These are phyloP conservation scores for Scotopteryx bipunctaria DNA, from an alignment of 2,888 invertebrate species.

Conservation along the genomic window DNA sequence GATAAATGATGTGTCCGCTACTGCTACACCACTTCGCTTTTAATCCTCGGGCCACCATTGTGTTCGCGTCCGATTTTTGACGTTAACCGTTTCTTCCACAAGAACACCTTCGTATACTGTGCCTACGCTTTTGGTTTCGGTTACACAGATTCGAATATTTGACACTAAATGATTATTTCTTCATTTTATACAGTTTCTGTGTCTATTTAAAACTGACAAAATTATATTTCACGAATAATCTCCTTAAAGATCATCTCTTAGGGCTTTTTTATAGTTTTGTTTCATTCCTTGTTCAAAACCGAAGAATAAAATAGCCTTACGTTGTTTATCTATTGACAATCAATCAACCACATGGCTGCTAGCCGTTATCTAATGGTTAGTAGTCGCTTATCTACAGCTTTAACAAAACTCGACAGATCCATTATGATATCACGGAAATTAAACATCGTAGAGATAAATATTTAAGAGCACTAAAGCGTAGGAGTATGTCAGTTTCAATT, in stretches of 20 bases:
- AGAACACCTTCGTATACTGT: constrained; percentile 42
- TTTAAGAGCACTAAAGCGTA: constrained; percentile 13
- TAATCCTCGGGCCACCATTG: constrained; percentile 76
- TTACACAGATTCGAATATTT: constrained; percentile 45
- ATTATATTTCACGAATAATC: not conserved
- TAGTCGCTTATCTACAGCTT: constrained; percentile 42
- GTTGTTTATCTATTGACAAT: constrained; percentile 64
- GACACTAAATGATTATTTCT: not conserved
- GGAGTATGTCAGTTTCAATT: constrained; percentile 10
- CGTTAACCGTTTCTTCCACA: constrained; percentile 63
- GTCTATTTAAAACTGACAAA: not conserved
- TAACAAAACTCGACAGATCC: constrained; percentile 28
- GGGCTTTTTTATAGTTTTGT: not conserved
- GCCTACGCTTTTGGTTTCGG: constrained; percentile 64
- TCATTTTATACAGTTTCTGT: not conserved
- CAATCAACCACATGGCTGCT: constrained; percentile 55
- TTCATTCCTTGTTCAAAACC: not conserved
- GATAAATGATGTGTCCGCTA: constrained; percentile 79
- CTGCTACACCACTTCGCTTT: constrained; percentile 80
- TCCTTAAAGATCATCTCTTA: not conserved
- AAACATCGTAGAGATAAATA: constrained; percentile 10
- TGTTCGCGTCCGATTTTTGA: constrained; percentile 75
- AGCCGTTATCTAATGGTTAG: constrained; percentile 54
- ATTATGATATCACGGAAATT: constrained; percentile 27
- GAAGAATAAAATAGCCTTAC: constrained; percentile 71